Conservation (phyloP, 2,888 invertebrate genomes). For the Pristionchus fissidentatus region DNA sequence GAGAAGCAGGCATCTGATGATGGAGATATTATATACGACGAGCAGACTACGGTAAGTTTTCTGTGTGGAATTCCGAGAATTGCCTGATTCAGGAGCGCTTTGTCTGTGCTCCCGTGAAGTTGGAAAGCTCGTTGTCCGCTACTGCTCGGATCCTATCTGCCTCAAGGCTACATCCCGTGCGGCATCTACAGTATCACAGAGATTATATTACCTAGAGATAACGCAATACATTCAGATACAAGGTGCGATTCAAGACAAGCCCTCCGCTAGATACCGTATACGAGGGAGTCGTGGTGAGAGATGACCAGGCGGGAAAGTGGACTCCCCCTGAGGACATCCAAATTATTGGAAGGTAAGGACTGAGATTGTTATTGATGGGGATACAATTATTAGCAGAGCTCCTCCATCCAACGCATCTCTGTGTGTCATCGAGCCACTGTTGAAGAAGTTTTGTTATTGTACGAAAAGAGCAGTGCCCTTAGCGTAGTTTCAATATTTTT, state of each 20-base stretch:
- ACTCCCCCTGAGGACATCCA: conserved; percentile 26
- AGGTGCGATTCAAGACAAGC: neutral
- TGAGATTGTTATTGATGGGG: no score
- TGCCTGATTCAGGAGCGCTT: neutral
- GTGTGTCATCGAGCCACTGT: neutral
- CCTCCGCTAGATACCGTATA: conserved; percentile 26
- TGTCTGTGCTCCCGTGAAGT: conserved; percentile 7
- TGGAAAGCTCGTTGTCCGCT: neutral
- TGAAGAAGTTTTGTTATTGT: conserved; percentile 44
- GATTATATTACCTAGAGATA: neutral
- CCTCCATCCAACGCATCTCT: conserved; percentile 27
- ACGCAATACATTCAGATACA: neutral
- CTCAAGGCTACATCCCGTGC: conserved; percentile 25
- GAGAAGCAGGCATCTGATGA: conserved; percentile 35
- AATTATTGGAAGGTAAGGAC: neutral
- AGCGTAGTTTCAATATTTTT: no score
- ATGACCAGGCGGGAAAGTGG: conserved; percentile 17
- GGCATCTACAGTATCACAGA: neutral
- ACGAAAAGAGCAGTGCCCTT: no score
- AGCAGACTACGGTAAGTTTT: conserved; percentile 13
- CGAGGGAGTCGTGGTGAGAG: conserved; percentile 39
- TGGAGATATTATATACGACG: conserved; percentile 35
- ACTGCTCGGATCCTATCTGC: conserved; percentile 22
- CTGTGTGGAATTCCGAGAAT: neutral
- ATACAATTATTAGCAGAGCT: neutral